These are phyloP conservation scores for Ormia ochracea DNA, from an alignment of 2,888 invertebrate genomes.

Conservation along the genomic window DNA sequence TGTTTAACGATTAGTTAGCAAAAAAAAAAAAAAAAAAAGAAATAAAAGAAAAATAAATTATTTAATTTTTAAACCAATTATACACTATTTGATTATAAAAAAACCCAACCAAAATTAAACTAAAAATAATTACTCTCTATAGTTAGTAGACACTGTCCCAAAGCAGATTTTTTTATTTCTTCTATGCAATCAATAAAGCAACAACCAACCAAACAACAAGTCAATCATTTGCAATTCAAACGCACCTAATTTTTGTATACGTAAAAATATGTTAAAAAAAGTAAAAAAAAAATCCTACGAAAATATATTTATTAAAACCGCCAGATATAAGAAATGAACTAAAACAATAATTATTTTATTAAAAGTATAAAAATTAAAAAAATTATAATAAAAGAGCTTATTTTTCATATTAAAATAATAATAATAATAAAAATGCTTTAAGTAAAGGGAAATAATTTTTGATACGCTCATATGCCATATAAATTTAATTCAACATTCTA, in stretches of 20 bases:
- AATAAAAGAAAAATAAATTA: constrained; percentile 10
- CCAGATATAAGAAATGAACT: constrained; percentile 15
- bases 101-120: neutral
- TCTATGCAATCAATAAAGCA: constrained; percentile 45
- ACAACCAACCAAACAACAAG: constrained; percentile 38
- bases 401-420: constrained; percentile 50
- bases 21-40: constrained; percentile 12
- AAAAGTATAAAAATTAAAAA: neutral
- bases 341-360: constrained; percentile 44
- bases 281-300: neutral
- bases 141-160: neutral
- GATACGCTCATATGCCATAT: constrained; percentile 62
- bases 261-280: constrained; percentile 19
- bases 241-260: constrained; percentile 51
- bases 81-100: neutral
- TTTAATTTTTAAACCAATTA: constrained; percentile 27
- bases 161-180: neutral
- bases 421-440: constrained; percentile 33
- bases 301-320: constrained; percentile 31
- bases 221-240: constrained; percentile 60
- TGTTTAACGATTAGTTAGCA: constrained; percentile 46
- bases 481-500: constrained; percentile 7
- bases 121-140: neutral
- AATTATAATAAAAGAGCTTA: constrained; percentile 53
- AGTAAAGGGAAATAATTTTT: constrained; percentile 46